A percentile compares a stretch with the other conserved stretches of the same genome.
Evolutionary conservation across 2,888 invertebrate genomes (phyloP).

Genomic region (Chydorus sphaericus): DNA sequence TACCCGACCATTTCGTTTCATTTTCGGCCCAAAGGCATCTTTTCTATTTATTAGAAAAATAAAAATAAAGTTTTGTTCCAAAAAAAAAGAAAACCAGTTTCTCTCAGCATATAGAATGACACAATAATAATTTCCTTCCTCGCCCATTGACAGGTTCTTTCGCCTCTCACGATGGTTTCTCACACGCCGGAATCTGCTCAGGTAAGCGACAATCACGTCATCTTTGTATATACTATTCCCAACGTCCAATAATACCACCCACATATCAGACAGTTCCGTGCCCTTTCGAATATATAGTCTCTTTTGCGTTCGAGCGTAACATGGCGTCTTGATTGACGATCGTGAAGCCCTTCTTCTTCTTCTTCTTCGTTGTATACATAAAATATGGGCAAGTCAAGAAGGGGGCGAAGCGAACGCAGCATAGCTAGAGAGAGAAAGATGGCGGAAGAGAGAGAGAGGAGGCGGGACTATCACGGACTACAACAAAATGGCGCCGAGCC

Average conservation of each 20-base stretch:
- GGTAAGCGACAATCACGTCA: not conserved
- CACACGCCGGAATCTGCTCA: slow-evolving; percentile 6
- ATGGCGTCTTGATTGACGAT: not conserved
- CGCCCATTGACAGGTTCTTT: slow-evolving; percentile 8
- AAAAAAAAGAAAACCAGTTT: too few relatives aligned
- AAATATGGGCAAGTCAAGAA: not conserved
- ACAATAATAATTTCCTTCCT: too few relatives aligned
- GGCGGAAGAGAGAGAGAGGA: not conserved
- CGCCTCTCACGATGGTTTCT: slow-evolving; percentile 6
- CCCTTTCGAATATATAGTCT: not conserved
- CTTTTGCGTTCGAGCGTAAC: not conserved
- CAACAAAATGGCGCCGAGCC: slow-evolving; percentile 8
- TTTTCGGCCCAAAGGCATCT: too few relatives aligned
- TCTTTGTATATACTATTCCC: not conserved
- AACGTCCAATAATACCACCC: not conserved
- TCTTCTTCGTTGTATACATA: not conserved
- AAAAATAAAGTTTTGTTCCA: too few relatives aligned
- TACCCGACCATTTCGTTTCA: too few relatives aligned
- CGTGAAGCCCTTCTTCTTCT: not conserved
- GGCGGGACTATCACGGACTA: not conserved
- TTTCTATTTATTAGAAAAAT: too few relatives aligned
- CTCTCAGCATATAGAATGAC: too few relatives aligned
- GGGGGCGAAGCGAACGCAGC: too few relatives aligned
- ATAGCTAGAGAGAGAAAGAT: slow-evolving; percentile 2
- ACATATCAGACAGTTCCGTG: not conserved